These are phyloP conservation scores for Sarcophaga bullata DNA, from an alignment of 1,140 invertebrate genomes.

Conservation along the genomic window DNA sequence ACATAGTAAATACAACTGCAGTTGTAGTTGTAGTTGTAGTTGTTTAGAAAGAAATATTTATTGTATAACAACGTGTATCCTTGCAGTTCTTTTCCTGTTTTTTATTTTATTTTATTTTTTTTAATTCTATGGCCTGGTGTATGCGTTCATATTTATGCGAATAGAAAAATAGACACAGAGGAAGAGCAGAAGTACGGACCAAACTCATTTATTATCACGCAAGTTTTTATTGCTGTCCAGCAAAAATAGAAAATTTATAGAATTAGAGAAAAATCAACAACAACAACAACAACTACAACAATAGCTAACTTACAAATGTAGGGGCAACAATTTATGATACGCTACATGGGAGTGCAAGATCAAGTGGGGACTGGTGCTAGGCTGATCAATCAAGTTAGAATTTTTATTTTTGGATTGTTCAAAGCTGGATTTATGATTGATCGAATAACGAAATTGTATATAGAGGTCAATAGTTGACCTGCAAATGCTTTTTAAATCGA, in stretches of 20 bases:
- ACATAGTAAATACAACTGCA: not conserved
- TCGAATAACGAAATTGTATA: too few species aligned
- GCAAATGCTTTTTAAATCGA: too few species aligned
- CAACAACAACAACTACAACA: not conserved
- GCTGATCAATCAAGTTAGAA: too few species aligned
- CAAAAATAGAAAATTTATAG: not conserved
- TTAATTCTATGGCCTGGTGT: not conserved
- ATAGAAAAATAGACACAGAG: not conserved
- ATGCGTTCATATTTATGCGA: constrained; percentile 6
- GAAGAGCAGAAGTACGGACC: not conserved
- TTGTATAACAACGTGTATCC: not conserved
- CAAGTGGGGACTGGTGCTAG: too few species aligned
- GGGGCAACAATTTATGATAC: not conserved
- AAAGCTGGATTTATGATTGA: too few species aligned
- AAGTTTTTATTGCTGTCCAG: not conserved
- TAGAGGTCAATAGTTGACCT: too few species aligned
- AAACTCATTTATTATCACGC: constrained; percentile 22
- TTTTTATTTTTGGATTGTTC: too few species aligned
- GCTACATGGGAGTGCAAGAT: too few species aligned
- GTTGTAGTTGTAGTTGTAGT: not conserved
- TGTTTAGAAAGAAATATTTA: not conserved
- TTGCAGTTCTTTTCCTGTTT: not conserved
- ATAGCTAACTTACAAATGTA: not conserved
- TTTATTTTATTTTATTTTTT: not conserved
- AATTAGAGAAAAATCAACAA: not conserved